Conservation (phyloP, 2,113 vertebrate species). For the Pterocles burchelli region DNA sequence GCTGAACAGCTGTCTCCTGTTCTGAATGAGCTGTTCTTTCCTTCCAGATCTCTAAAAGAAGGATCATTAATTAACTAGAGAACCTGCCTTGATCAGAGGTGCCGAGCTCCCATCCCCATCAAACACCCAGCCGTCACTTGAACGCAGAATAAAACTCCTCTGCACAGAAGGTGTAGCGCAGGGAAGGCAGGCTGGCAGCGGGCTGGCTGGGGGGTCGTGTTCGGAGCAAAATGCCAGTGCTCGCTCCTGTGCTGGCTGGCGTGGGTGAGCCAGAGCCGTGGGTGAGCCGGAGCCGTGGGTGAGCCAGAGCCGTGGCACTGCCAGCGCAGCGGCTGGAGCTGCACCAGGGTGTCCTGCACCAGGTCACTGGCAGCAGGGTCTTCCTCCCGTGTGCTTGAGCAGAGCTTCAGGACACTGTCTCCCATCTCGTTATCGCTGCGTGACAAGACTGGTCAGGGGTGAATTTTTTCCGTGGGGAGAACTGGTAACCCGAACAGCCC, state of each 20-base stretch:
- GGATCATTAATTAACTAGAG: background rate
- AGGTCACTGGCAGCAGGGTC: background rate
- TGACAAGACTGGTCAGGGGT: background rate
- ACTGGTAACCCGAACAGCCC: background rate
- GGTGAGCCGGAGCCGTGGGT: background rate
- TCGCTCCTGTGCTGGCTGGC: rapidly evolving
- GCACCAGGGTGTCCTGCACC: background rate
- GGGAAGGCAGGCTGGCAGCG: background rate
- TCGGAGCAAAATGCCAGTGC: background rate
- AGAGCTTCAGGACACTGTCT: background rate
- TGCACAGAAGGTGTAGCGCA: rapidly evolving
- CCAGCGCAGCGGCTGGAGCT: background rate
- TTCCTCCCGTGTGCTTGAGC: background rate
- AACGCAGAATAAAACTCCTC: background rate
- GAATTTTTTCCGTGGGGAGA: background rate
- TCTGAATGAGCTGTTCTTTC: constrained; percentile 12
- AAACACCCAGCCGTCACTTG: background rate
- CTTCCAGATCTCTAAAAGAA: background rate
- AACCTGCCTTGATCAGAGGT: background rate
- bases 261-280: background rate
- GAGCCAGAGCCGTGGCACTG: background rate
- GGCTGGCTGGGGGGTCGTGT: background rate
- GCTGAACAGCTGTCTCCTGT: background rate
- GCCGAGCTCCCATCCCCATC: background rate
- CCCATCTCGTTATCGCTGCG: background rate